A percentile compares a stretch with the other conserved stretches of the same genome.
phyloP scores from a whole-genome alignment of 2,888 invertebrate species.

The Netelia inedita region DNA sequence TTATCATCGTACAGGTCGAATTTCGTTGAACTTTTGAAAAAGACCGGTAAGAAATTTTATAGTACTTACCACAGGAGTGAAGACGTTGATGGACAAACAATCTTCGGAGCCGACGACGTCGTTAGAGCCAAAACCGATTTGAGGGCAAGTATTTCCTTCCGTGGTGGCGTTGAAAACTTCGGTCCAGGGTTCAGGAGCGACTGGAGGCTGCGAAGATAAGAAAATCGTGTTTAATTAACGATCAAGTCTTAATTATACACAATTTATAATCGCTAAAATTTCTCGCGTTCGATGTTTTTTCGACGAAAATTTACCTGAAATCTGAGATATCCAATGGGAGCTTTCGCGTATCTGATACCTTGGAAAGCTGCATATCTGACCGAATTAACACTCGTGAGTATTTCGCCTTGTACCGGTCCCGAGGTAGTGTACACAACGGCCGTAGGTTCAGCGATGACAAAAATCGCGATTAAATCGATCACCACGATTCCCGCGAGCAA shows the following conservation, averaged over 20 bases:
- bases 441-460: background rate
- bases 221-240: background rate
- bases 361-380: slow-evolving; percentile 36
- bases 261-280: background rate
- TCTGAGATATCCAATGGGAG: slow-evolving; percentile 37
- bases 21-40: background rate
- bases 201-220: slow-evolving; percentile 51
- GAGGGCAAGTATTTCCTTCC: slow-evolving; percentile 68
- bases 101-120: slow-evolving; percentile 59
- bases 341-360: slow-evolving; percentile 35
- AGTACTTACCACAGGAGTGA: slow-evolving; percentile 52
- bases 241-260: background rate
- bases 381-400: slow-evolving; percentile 12
- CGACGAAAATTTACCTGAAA: slow-evolving; percentile 7
- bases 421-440: slow-evolving; percentile 13
- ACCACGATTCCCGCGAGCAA: background rate
- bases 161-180: slow-evolving; percentile 55
- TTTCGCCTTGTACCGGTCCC: slow-evolving; percentile 44
- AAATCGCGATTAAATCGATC: background rate
- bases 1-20: no score
- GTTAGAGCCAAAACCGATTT: slow-evolving; percentile 39
- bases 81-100: slow-evolving; percentile 61
- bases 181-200: slow-evolving; percentile 71
- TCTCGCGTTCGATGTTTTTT: background rate
- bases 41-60: background rate